Evolutionary conservation across 2,113 vertebrate species (phyloP).

Genomic region (Mormyrus lacerda): DNA sequence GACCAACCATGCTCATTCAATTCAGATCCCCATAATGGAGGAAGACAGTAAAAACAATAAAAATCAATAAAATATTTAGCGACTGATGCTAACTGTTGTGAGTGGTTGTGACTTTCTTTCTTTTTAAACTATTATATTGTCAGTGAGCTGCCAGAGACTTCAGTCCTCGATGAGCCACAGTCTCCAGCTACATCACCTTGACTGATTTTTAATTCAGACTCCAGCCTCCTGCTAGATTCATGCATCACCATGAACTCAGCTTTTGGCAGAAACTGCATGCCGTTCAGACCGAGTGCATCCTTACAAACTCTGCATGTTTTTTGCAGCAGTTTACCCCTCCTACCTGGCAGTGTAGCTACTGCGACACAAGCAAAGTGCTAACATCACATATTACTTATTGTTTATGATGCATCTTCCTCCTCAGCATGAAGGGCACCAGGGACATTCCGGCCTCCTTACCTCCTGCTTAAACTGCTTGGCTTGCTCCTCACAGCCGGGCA

Average conservation of each 20-base stretch:
- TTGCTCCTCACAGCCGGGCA: slow-evolving; percentile 66
- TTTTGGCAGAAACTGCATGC: neutral
- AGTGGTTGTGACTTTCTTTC: neutral
- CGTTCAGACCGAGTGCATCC: neutral
- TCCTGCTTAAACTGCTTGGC: slow-evolving; percentile 69
- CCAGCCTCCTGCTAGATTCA: neutral
- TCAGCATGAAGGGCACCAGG: neutral
- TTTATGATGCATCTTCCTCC: neutral
- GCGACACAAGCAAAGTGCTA: neutral
- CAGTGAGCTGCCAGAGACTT: neutral
- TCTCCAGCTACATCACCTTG: neutral
- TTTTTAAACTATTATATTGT: neutral
- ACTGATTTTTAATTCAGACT: neutral
- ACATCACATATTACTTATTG: neutral
- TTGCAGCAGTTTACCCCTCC: neutral
- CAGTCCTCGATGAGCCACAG: neutral
- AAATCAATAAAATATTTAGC: neutral
- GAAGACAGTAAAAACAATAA: neutral
- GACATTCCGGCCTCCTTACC: slow-evolving; percentile 34
- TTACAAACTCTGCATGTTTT: neutral
- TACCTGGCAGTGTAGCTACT: neutral
- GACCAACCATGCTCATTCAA: neutral
- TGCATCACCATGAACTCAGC: neutral
- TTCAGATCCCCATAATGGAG: neutral
- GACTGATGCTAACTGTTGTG: neutral